Conservation (phyloP, 2,888 invertebrate genomes). For the Spialia ferax region DNA sequence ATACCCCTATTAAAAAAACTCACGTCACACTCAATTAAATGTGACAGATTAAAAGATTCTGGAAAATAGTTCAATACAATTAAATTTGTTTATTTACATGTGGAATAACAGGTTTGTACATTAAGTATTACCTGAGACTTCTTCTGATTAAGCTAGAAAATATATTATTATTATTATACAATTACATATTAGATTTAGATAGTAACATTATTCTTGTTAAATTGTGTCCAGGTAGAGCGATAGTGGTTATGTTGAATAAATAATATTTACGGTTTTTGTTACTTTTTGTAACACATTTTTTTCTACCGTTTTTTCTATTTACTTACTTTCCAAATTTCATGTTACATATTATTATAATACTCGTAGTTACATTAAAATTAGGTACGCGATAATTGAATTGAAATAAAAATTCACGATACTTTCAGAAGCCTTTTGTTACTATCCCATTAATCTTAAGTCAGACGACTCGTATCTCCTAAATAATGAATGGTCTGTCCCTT, state of each 20-base stretch:
- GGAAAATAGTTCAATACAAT: background rate
- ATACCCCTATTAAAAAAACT: slow-evolving; percentile 69
- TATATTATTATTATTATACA: background rate
- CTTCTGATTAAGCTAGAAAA: background rate
- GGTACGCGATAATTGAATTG: no score
- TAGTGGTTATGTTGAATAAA: no score
- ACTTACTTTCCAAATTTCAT: no score
- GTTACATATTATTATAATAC: no score
- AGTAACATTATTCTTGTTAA: no score
- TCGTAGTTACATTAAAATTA: no score
- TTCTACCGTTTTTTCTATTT: no score
- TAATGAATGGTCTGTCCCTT: slow-evolving; percentile 27
- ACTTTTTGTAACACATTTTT: background rate
- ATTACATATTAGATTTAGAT: no score
- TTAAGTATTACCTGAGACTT: background rate
- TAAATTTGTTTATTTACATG: background rate
- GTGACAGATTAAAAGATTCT: slow-evolving; percentile 1
- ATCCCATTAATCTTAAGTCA: slow-evolving; percentile 35
- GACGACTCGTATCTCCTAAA: slow-evolving; percentile 22
- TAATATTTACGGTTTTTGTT: no score
- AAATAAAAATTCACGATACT: slow-evolving; percentile 20
- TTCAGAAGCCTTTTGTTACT: slow-evolving; percentile 40
- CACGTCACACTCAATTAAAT: slow-evolving; percentile 36
- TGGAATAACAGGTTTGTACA: no score
- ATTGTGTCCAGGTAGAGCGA: no score